These are phyloP conservation scores for Drosophila teissieri DNA, from an alignment of 1,140 invertebrate species.

Conservation along the genomic window DNA sequence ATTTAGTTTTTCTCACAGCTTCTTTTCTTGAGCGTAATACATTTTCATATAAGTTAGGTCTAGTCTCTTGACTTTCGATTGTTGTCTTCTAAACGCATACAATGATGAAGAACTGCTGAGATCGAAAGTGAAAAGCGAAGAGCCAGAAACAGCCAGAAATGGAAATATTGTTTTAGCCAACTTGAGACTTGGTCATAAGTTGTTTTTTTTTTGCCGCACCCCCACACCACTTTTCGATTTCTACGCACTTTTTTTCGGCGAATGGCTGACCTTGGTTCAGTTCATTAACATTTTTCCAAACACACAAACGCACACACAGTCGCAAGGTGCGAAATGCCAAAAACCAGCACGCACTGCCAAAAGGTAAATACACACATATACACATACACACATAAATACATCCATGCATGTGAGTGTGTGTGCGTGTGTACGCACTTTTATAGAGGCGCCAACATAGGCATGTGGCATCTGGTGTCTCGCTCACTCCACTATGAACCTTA, in stretches of 20 bases:
- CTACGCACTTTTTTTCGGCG: slow-evolving; percentile 65
- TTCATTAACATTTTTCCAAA: slow-evolving; percentile 76
- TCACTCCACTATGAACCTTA: slow-evolving; percentile 14
- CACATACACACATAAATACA: background rate
- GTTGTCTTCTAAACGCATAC: slow-evolving; percentile 11
- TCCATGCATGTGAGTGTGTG: background rate
- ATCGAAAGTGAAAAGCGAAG: slow-evolving; percentile 23
- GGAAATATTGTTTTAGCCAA: slow-evolving; percentile 14
- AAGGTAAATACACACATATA: slow-evolving; percentile 1
- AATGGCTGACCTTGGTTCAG: slow-evolving; percentile 69
- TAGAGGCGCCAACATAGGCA: slow-evolving; percentile 37
- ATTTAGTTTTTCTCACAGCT: no score
- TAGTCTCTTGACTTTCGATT: background rate
- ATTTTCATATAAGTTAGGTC: background rate
- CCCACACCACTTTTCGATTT: slow-evolving; percentile 24
- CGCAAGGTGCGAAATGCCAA: slow-evolving; percentile 50
- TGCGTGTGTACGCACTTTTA: background rate
- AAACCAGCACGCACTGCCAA: slow-evolving; percentile 29
- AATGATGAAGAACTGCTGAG: background rate
- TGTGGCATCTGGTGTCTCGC: slow-evolving; percentile 15
- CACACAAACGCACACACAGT: slow-evolving; percentile 13
- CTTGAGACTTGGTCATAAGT: slow-evolving; percentile 15
- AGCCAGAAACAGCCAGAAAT: background rate
- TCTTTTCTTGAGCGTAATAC: background rate
- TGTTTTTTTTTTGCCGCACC: slow-evolving; percentile 20